phyloP scores from a whole-genome alignment of 1,140 invertebrate genomes.

The Neelides sp. region DNA sequence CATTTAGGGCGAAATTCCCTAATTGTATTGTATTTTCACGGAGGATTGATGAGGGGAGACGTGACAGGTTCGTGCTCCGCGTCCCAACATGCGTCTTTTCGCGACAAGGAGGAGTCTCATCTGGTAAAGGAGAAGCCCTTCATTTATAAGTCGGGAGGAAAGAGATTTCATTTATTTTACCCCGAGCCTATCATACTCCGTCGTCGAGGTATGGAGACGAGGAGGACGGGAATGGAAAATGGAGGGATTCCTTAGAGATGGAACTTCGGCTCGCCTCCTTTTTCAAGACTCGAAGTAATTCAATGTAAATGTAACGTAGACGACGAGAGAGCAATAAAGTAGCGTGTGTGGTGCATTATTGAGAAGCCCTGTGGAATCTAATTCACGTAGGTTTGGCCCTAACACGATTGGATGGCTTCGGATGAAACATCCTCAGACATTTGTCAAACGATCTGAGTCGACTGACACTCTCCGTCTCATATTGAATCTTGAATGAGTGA shows the following conservation, averaged over 20 bases:
- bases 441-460: constrained; percentile 22
- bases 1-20: constrained; percentile 1
- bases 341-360: constrained; percentile 19
- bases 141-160: too few relatives aligned
- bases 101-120: not conserved
- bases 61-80: constrained; percentile 24
- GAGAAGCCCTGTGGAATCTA: constrained; percentile 17
- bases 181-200: too few relatives aligned
- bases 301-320: too few relatives aligned
- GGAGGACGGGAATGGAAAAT: too few relatives aligned
- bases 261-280: too few relatives aligned
- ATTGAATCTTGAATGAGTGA: constrained; percentile 25
- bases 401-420: constrained; percentile 21
- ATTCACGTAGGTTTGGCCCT: constrained; percentile 20
- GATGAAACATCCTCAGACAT: constrained; percentile 24
- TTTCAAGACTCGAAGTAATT: too few relatives aligned
- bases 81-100: constrained; percentile 20
- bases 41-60: constrained; percentile 22
- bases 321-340: constrained; percentile 8
- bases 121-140: too few relatives aligned
- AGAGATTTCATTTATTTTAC: too few relatives aligned
- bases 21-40: constrained; percentile 28
- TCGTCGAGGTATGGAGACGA: too few relatives aligned
- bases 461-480: constrained; percentile 21
- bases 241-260: too few relatives aligned